Conservation (phyloP, 2,113 vertebrate species). For the Nipponia nippon region DNA sequence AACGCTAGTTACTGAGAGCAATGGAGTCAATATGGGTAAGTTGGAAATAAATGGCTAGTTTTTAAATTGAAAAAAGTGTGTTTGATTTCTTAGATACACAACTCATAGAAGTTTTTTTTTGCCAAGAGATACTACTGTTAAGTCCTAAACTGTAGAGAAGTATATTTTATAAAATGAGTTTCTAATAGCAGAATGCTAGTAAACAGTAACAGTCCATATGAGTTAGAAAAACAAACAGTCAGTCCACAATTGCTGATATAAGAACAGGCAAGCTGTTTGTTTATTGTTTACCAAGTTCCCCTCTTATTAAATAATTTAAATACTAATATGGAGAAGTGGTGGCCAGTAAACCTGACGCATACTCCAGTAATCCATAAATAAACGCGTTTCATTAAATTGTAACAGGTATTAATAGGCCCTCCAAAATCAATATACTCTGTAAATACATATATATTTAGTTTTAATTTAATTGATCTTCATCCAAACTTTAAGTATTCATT, state of each 20-base stretch:
- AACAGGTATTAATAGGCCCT: background rate
- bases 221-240: background rate
- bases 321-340: background rate
- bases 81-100: background rate
- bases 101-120: background rate
- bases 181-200: background rate
- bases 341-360: background rate
- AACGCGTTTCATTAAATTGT: background rate
- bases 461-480: background rate
- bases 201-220: background rate
- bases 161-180: background rate
- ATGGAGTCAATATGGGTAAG: background rate
- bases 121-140: background rate
- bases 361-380: background rate
- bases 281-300: background rate
- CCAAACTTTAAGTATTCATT: background rate
- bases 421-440: background rate
- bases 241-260: background rate
- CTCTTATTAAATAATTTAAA: background rate
- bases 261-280: background rate
- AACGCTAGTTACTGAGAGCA: background rate
- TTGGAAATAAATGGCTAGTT: slow-evolving; percentile 6
- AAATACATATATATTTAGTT: background rate
- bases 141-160: background rate
- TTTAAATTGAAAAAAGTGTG: background rate